phyloP scores from a whole-genome alignment of 2,113 vertebrate species.

The cattle (Bos taurus) region DNA sequence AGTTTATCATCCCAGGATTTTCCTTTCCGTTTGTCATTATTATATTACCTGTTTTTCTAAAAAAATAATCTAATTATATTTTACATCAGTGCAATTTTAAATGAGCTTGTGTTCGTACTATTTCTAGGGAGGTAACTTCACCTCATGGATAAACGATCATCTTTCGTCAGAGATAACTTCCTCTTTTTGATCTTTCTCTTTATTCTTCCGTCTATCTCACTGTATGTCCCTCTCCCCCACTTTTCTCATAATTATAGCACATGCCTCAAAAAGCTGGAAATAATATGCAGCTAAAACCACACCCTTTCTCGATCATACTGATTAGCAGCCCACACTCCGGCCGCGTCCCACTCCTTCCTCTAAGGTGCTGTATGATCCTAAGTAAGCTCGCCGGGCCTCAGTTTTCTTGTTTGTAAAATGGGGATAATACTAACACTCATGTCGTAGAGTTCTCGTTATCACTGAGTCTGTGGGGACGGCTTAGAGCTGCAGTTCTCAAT shows the following conservation, averaged over 20 bases:
- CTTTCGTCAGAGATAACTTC: slow-evolving; percentile 30
- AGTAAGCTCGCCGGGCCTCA: background rate
- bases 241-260: background rate
- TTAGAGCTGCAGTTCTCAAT: background rate
- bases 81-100: slow-evolving; percentile 13
- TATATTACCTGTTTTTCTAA: background rate
- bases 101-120: background rate
- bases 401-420: background rate
- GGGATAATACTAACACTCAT: background rate
- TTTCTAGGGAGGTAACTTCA: slow-evolving; percentile 2
- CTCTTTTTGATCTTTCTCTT: slow-evolving; percentile 10
- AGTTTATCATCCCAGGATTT: slow-evolving; percentile 16
- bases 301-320: background rate
- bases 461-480: background rate
- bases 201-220: background rate
- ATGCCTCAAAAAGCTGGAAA: background rate
- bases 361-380: background rate
- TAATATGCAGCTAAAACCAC: background rate
- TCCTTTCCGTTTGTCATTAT: background rate
- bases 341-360: background rate
- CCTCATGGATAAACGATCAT: background rate
- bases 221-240: background rate
- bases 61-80: background rate
- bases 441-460: background rate
- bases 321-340: background rate